Conservation (phyloP, 2,888 invertebrate genomes). For the Anorthoa munda region DNA sequence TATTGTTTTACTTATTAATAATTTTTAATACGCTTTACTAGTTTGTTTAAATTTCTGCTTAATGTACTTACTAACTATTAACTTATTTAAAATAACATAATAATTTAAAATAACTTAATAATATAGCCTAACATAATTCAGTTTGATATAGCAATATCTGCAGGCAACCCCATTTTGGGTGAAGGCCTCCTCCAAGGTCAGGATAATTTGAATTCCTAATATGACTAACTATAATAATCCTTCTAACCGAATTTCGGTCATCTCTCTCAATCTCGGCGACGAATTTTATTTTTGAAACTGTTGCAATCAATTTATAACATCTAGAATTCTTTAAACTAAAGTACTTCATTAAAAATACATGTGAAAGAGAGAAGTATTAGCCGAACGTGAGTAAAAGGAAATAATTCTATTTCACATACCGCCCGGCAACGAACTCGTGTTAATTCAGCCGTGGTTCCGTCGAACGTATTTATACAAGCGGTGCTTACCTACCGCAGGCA, state of each 20-base stretch:
- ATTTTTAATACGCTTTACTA: too few relatives aligned
- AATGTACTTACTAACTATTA: too few relatives aligned
- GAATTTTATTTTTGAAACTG: not conserved
- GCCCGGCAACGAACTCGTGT: slow-evolving; percentile 54
- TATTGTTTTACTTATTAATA: too few relatives aligned
- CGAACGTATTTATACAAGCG: slow-evolving; percentile 66
- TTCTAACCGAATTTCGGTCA: not conserved
- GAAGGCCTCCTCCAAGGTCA: too few relatives aligned
- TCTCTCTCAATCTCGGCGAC: not conserved
- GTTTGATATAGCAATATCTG: too few relatives aligned
- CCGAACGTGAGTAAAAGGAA: slow-evolving; percentile 45
- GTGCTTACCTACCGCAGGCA: slow-evolving; percentile 40
- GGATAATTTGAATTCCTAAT: too few relatives aligned
- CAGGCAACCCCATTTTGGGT: too few relatives aligned
- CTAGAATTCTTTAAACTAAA: not conserved
- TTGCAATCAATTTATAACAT: not conserved
- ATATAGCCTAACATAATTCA: too few relatives aligned
- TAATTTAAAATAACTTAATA: too few relatives aligned
- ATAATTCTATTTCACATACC: slow-evolving; percentile 61
- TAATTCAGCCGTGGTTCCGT: slow-evolving; percentile 66
- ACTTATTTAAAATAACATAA: too few relatives aligned
- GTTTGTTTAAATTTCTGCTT: too few relatives aligned
- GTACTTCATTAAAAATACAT: not conserved
- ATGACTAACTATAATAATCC: not conserved
- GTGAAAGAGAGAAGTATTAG: slow-evolving; percentile 25